A percentile compares a stretch with the other conserved stretches of the same genome.
Conservation (phyloP, 2,797 vertebrate genomes). For the Ataeniobius toweri region DNA sequence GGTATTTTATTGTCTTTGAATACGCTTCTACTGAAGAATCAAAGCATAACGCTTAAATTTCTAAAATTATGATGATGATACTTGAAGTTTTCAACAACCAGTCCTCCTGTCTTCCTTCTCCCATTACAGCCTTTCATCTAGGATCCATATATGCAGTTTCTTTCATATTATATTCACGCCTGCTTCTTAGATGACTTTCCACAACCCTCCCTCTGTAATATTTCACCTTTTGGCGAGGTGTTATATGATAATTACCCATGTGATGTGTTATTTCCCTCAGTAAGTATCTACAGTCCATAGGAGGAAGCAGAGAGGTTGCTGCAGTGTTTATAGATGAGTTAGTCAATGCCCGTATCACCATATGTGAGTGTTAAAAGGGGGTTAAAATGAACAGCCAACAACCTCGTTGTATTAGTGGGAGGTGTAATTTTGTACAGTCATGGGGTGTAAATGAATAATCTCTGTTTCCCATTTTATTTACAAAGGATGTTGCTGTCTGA, state of each 20-base stretch:
- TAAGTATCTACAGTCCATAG: conserved; percentile 18
- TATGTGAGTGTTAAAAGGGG: conserved; percentile 39
- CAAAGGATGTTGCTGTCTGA: conserved; percentile 24
- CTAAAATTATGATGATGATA: conserved; percentile 49
- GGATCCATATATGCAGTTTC: conserved; percentile 13
- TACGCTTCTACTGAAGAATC: conserved; percentile 63
- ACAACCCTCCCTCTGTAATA: conserved; percentile 13
- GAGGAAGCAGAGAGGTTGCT: conserved; percentile 5
- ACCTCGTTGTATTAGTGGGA: conserved; percentile 43
- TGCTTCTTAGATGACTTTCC: conserved; percentile 17
- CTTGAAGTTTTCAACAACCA: conserved; percentile 29
- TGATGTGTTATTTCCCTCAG: conserved; percentile 9
- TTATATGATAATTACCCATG: conserved; percentile 26
- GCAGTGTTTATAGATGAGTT: conserved; percentile 41
- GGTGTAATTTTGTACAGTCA: conserved; percentile 29
- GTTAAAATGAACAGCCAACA: conserved; percentile 44
- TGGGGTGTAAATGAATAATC: conserved; percentile 45
- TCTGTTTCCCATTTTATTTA: conserved; percentile 36
- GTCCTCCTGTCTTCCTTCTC: conserved; percentile 26
- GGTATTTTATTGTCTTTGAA: conserved; percentile 39
- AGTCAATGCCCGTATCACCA: conserved; percentile 48
- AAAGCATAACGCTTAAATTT: conserved; percentile 54
- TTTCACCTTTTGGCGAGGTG: conserved; percentile 11
- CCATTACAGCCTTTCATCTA: conserved; percentile 9
- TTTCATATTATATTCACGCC: conserved; percentile 9